Percentiles rank a stretch among this genome's conserved stretches.
Conservation (phyloP, 1,140 invertebrate species). For the Araneus ventricosus region DNA sequence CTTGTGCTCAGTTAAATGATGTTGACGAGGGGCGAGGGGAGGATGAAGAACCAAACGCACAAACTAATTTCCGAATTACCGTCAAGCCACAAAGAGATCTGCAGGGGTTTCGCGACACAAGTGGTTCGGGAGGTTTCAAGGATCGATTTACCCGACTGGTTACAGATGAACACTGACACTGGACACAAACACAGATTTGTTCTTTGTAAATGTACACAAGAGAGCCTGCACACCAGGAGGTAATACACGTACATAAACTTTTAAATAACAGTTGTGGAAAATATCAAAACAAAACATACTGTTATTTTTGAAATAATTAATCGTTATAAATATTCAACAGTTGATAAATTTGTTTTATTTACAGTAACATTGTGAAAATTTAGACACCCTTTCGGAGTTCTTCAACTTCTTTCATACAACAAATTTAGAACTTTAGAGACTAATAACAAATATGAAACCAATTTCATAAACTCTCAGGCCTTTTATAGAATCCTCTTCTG, state of each 20-base stretch:
- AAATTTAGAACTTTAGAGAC: too few species aligned
- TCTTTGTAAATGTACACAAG: constrained; percentile 5
- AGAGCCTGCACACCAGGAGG: neutral
- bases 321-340: neutral
- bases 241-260: neutral
- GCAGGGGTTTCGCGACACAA: neutral
- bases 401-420: too few species aligned
- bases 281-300: neutral
- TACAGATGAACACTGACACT: constrained; percentile 15
- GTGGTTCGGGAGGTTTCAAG: neutral
- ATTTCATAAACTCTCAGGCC: neutral
- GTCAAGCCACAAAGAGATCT: too few species aligned
- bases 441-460: too few species aligned
- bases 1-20: too few species aligned
- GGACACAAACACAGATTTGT: constrained; percentile 50
- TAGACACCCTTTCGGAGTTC: neutral
- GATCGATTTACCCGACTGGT: neutral
- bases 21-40: too few species aligned
- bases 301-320: neutral
- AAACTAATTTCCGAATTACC: too few species aligned
- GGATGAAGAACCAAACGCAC: too few species aligned
- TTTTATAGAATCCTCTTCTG: neutral
- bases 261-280: constrained; percentile 33
- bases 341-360: constrained; percentile 15
- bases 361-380: neutral